Percentiles rank a stretch among this genome's conserved stretches.
Evolutionary conservation across 2,113 vertebrate species (phyloP).

Genomic region (Oceanites oceanicus): DNA sequence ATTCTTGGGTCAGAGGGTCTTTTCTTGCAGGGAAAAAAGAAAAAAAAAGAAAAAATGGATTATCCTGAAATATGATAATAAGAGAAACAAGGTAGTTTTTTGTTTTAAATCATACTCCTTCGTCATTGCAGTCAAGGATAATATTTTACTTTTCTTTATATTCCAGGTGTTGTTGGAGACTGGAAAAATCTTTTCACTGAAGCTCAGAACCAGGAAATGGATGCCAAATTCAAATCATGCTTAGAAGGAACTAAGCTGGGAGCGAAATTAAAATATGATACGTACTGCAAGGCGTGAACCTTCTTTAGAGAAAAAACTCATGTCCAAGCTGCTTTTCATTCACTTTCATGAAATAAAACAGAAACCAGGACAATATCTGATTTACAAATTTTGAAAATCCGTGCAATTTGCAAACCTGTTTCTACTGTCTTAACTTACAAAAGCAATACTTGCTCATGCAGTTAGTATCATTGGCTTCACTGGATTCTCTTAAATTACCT

Average conservation of each 20-base stretch:
- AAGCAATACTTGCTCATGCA: not conserved
- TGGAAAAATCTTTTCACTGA: slow-evolving; percentile 79
- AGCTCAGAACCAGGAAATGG: slow-evolving; percentile 78
- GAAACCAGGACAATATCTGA: not conserved
- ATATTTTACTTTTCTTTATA: slow-evolving; percentile 7
- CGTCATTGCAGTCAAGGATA: not conserved
- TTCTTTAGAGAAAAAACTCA: not conserved
- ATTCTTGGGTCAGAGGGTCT: not conserved
- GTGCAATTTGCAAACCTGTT: not conserved
- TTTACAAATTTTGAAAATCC: not conserved
- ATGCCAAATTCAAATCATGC: slow-evolving; percentile 73
- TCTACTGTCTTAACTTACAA: not conserved
- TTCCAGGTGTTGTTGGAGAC: slow-evolving; percentile 76
- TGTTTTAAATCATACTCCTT: not conserved
- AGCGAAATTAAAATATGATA: slow-evolving; percentile 73
- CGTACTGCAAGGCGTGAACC: slow-evolving; percentile 70
- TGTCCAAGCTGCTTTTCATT: not conserved
- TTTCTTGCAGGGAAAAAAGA: not conserved
- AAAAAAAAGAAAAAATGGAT: not conserved
- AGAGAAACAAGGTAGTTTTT: not conserved
- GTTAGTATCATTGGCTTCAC: not conserved
- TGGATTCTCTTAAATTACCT: not conserved
- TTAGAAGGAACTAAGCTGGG: slow-evolving; percentile 77
- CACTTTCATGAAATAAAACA: not conserved
- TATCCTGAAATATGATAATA: not conserved